Evolutionary conservation across 1,140 invertebrate species (phyloP).

Genomic region (Epicauta chinensis): DNA sequence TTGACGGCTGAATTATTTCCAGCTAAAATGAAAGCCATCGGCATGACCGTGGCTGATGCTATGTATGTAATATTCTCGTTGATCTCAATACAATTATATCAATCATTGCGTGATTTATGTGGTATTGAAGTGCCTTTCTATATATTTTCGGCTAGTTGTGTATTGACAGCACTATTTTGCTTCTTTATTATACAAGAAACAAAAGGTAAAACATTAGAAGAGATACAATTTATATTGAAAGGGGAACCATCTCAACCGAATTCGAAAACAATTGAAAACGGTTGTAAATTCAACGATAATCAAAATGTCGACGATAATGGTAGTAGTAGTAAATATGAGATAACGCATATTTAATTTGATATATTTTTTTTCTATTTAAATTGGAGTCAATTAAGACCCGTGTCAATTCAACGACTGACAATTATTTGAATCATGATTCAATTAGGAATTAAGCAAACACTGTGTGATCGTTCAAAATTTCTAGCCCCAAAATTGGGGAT

Average conservation of each 20-base stretch:
- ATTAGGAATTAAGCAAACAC: too few species aligned
- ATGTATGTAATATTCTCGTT: slow-evolving; percentile 46
- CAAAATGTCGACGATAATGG: neutral
- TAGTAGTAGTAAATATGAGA: neutral
- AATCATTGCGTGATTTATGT: slow-evolving; percentile 43
- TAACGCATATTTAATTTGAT: neutral
- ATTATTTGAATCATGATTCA: too few species aligned
- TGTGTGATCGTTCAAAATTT: too few species aligned
- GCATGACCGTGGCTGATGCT: slow-evolving; percentile 33
- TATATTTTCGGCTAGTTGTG: slow-evolving; percentile 56
- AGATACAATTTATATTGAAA: slow-evolving; percentile 50
- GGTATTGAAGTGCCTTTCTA: slow-evolving; percentile 55
- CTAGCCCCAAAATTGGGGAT: too few species aligned
- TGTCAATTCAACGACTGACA: too few species aligned
- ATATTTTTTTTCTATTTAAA: neutral
- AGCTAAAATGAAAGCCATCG: slow-evolving; percentile 49
- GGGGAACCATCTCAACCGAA: too few species aligned
- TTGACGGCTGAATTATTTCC: slow-evolving; percentile 63
- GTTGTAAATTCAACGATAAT: neutral
- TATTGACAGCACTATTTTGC: slow-evolving; percentile 54
- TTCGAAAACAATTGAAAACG: too few species aligned
- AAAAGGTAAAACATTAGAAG: slow-evolving; percentile 65
- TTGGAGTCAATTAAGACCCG: too few species aligned
- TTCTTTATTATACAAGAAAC: slow-evolving; percentile 66
- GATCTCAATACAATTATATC: slow-evolving; percentile 61